Conservation (phyloP, 1,140 invertebrate genomes). For the Galendromus occidentalis region DNA sequence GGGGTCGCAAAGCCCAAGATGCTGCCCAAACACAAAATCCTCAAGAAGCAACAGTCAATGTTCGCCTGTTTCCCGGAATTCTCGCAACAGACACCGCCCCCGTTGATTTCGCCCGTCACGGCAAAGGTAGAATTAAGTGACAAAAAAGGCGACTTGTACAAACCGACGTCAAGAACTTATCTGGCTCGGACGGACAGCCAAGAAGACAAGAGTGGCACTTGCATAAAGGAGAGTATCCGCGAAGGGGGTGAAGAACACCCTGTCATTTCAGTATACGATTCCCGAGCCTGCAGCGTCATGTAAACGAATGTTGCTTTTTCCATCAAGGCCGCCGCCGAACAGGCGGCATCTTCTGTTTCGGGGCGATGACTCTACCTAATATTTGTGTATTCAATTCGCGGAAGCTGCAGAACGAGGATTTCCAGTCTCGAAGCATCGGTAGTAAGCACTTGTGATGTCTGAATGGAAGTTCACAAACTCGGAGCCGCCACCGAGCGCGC, state of each 20-base stretch:
- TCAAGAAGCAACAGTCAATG: constrained; percentile 24
- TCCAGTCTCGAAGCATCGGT: too few relatives aligned
- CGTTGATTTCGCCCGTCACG: constrained; percentile 7
- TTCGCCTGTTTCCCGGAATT: constrained; percentile 21
- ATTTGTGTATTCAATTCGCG: too few relatives aligned
- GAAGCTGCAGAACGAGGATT: too few relatives aligned
- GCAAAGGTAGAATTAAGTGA: constrained; percentile 14
- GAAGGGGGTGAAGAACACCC: background rate
- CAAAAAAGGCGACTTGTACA: constrained; percentile 12
- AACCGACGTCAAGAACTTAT: background rate
- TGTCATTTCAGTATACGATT: background rate
- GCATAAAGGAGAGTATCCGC: constrained; percentile 5
- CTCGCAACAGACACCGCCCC: constrained; percentile 12
- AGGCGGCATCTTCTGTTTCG: too few relatives aligned
- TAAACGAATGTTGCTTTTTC: background rate
- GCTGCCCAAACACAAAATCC: constrained; percentile 22
- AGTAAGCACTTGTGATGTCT: too few relatives aligned
- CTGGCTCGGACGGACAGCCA: background rate
- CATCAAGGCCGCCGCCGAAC: too few relatives aligned
- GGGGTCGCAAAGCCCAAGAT: background rate
- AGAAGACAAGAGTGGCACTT: background rate
- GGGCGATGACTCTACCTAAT: too few relatives aligned
- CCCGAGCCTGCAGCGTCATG: background rate
- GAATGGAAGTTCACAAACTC: too few relatives aligned
- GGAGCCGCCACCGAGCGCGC: too few relatives aligned